Percentiles rank a stretch among this genome's conserved stretches.
Evolutionary conservation across 2,888 invertebrate genomes (phyloP).

Genomic region (Anagyrus pseudococci): DNA sequence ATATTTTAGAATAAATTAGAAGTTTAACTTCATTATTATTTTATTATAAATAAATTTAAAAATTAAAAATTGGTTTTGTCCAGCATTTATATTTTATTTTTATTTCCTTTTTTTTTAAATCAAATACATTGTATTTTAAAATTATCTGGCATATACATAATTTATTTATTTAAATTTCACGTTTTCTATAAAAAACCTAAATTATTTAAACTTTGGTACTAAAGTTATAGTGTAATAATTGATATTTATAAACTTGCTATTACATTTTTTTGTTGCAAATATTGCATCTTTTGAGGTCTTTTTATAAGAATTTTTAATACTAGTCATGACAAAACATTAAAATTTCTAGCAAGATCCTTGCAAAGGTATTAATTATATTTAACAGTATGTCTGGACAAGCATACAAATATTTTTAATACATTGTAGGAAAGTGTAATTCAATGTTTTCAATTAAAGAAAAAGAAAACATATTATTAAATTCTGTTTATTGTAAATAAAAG

Average conservation of each 20-base stretch:
- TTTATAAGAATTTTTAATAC: neutral
- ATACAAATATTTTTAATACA: constrained; percentile 19
- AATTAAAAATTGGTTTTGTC: constrained; percentile 22
- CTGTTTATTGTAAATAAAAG: neutral
- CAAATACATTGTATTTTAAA: constrained; percentile 27
- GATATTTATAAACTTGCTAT: constrained; percentile 10
- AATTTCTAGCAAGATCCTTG: neutral
- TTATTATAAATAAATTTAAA: constrained; percentile 13
- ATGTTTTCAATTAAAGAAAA: constrained; percentile 17
- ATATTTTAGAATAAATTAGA: neutral
- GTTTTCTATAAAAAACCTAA: constrained; percentile 32
- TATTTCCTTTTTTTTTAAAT: constrained; percentile 7
- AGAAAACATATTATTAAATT: constrained; percentile 8
- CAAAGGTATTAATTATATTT: neutral
- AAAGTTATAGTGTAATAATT: constrained; percentile 13
- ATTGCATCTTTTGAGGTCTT: constrained; percentile 16
- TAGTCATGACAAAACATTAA: too few species aligned
- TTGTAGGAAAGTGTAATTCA: constrained; percentile 21
- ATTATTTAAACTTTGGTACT: constrained; percentile 36
- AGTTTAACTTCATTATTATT: neutral
- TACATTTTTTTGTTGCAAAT: constrained; percentile 23
- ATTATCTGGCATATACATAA: constrained; percentile 24
- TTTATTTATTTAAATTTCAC: constrained; percentile 20
- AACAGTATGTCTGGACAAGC: constrained; percentile 29
- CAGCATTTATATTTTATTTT: constrained; percentile 30